phyloP scores from a whole-genome alignment of 2,888 invertebrate species.

The Drosophila pseudotalamancana region DNA sequence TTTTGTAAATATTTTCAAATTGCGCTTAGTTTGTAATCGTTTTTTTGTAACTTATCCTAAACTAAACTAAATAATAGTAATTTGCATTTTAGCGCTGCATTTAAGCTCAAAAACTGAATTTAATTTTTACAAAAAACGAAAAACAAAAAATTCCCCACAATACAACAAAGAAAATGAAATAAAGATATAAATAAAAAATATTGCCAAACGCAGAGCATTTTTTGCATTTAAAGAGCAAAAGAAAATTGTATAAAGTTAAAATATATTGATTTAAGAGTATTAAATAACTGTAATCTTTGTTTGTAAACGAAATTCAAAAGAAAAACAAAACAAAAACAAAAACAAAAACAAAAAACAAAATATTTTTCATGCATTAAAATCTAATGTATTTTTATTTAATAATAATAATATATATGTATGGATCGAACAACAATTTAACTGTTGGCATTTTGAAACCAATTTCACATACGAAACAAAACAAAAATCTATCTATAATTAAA shows the following conservation, averaged over 20 bases:
- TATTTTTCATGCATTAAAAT: conserved; percentile 65
- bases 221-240: conserved; percentile 69
- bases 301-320: conserved; percentile 42
- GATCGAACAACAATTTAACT: conserved; percentile 73
- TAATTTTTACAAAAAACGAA: conserved; percentile 60
- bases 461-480: conserved; percentile 76
- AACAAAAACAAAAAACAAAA: conserved; percentile 32
- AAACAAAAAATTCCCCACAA: conserved; percentile 23
- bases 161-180: conserved; percentile 30
- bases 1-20: conserved; percentile 70
- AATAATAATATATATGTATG: conserved; percentile 13
- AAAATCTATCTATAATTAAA: conserved; percentile 45
- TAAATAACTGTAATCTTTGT: conserved; percentile 71
- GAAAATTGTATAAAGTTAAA: conserved; percentile 72
- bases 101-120: conserved; percentile 81
- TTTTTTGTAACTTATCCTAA: conserved; percentile 58
- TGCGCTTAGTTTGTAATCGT: conserved; percentile 63
- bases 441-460: conserved; percentile 75
- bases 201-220: conserved; percentile 58
- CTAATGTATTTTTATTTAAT: conserved; percentile 76
- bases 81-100: conserved; percentile 80
- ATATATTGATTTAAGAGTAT: conserved; percentile 69
- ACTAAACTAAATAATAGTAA: conserved; percentile 50
- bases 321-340: conserved; percentile 29
- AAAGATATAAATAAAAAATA: conserved; percentile 23